These are phyloP conservation scores for Cydia fagiglandana DNA, from an alignment of 1,140 invertebrate species.

Conservation along the genomic window DNA sequence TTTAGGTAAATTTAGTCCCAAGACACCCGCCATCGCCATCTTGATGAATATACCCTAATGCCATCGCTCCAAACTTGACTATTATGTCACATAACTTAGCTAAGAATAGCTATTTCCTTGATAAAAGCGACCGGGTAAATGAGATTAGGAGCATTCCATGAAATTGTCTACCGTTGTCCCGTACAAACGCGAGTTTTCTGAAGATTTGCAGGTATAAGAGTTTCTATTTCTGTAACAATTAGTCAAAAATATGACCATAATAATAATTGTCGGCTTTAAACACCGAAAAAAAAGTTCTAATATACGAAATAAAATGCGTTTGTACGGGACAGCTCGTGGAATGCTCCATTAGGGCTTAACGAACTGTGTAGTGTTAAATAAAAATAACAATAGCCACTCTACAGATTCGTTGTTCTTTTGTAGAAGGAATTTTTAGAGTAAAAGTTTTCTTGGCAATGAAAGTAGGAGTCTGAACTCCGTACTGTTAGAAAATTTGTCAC, in stretches of 20 bases:
- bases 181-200: too few species aligned
- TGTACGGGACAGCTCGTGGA: too few species aligned
- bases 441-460: constrained; percentile 45
- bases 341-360: neutral
- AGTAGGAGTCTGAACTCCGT: constrained; percentile 40
- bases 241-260: too few species aligned
- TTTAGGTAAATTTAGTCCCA: constrained; percentile 15
- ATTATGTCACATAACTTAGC: constrained; percentile 10
- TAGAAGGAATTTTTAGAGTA: constrained; percentile 37
- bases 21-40: neutral
- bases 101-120: neutral
- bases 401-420: neutral
- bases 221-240: too few species aligned
- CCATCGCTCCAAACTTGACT: constrained; percentile 9
- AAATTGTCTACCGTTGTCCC: too few species aligned
- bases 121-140: neutral
- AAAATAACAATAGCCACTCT: neutral
- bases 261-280: too few species aligned
- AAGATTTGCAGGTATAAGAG: too few species aligned
- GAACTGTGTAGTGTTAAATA: neutral
- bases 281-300: too few species aligned
- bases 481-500: constrained; percentile 49
- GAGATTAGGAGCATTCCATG: too few species aligned
- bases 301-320: too few species aligned
- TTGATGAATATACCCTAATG: constrained; percentile 16